Evolutionary conservation across 2,888 invertebrate genomes (phyloP), one percentile per base, ranked within the genome.

Genomic region (Agapetus fuscipes): DNA sequence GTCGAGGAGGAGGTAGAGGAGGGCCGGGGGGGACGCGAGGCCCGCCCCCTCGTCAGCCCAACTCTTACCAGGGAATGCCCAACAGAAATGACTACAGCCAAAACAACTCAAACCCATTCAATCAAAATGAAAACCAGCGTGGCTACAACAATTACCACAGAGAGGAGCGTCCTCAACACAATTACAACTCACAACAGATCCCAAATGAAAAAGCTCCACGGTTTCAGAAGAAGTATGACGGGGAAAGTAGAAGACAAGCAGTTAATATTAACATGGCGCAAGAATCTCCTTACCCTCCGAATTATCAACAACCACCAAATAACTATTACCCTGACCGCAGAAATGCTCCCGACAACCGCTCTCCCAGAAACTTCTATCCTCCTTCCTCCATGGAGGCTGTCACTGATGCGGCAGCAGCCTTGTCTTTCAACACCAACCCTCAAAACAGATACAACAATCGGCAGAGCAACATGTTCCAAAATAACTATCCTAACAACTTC

Each of bases 131-230:
- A 17, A 34, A 34, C 24, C 48, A 37, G 24, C 38, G 30, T 31
- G 46, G 34, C 35, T 46, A 28, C 48, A 48, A 35, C 45, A 49
- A 30, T 44, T 52, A 36, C 46, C 50, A 25, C 34, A 45, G 30
- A 41, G 49, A 33, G 16, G 51, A 43, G 43, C 43, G 43, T 24
- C 41, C 39, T 3, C 46, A 46, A 45, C 50, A 50, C 31, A 38
- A 39, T 2, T 65, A 48, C 25, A 45, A 40, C 17, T 42, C 44
- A 6, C 44, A 44, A 36, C 41, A 41, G 9, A 39, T 40, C 31
- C 48, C 66, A 43, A 64, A 59, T 43, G 72, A 72, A 51, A 76
- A 73, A 51, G 76, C 78, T 14, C 78, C 78, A 3, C 59, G 78
- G 41, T 78, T 78, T 54, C 78, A 78, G 52, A 70, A 64, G 49